Evolutionary conservation across 2,797 vertebrate genomes (phyloP).

Genomic region (Thamnophis elegans): DNA sequence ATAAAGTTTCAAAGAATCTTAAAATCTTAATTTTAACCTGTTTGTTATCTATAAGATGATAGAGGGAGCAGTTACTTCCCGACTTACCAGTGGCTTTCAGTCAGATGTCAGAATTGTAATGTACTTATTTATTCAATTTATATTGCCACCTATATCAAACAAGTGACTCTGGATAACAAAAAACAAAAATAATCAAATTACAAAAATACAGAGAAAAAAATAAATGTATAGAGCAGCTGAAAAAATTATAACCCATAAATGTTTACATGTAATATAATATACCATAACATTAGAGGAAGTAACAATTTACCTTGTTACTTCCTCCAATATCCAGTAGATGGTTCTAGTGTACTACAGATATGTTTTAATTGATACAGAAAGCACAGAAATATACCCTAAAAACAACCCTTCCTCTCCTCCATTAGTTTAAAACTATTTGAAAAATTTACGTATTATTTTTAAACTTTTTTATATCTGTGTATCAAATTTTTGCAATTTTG

Average conservation of each 20-base stretch:
- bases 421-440: not conserved
- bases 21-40: not conserved
- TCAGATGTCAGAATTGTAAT: not conserved
- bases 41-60: not conserved
- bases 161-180: too few species aligned
- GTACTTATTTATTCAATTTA: not conserved
- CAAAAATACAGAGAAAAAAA: not conserved
- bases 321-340: constrained; percentile 23
- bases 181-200: not conserved
- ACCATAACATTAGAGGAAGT: not conserved
- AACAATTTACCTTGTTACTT: constrained; percentile 6
- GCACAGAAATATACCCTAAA: not conserved
- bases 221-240: not conserved
- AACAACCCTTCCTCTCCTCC: not conserved
- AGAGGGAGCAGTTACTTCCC: not conserved
- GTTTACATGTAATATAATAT: not conserved
- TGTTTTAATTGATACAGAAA: not conserved
- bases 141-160: not conserved
- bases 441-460: not conserved
- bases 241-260: not conserved
- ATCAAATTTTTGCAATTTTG: not conserved
- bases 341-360: constrained; percentile 8
- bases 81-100: not conserved
- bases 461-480: not conserved
- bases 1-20: not conserved